These are phyloP conservation scores for Microtus richardsoni DNA, from an alignment of 2,113 vertebrate species.

Conservation along the genomic window DNA sequence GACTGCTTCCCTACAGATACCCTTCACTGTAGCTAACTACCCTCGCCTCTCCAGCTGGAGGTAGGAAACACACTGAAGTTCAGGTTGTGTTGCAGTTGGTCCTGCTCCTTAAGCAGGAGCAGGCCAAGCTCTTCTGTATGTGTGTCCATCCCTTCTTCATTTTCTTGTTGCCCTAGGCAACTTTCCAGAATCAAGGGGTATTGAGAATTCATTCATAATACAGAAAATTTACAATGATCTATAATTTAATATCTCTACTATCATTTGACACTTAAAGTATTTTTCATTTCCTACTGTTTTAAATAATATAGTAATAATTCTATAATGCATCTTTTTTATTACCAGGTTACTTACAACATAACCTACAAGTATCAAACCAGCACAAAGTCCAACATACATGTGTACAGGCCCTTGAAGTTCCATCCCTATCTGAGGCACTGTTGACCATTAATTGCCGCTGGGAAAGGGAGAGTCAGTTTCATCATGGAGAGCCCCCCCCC, in stretches of 20 bases:
- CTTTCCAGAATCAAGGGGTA: background rate
- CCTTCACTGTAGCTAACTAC: background rate
- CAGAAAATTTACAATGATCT: background rate
- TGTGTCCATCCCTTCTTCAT: background rate
- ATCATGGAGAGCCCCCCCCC: background rate
- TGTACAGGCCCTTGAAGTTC: background rate
- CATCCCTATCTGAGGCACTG: background rate
- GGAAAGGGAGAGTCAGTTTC: background rate
- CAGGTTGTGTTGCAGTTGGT: background rate
- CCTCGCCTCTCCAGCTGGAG: background rate
- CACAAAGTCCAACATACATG: background rate
- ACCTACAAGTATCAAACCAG: background rate
- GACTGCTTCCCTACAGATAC: background rate
- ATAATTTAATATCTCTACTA: background rate
- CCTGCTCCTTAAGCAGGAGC: background rate
- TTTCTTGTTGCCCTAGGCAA: background rate
- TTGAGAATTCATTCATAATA: background rate
- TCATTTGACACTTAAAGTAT: background rate
- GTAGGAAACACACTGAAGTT: background rate
- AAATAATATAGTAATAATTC: background rate
- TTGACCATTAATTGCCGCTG: background rate
- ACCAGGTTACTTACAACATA: background rate
- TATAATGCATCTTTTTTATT: background rate
- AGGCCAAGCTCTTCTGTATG: background rate
- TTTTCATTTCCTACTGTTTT: background rate